Base-by-base conservation (phyloP, 1,140 invertebrate species). In the Lordiphosa collinella region DNA sequence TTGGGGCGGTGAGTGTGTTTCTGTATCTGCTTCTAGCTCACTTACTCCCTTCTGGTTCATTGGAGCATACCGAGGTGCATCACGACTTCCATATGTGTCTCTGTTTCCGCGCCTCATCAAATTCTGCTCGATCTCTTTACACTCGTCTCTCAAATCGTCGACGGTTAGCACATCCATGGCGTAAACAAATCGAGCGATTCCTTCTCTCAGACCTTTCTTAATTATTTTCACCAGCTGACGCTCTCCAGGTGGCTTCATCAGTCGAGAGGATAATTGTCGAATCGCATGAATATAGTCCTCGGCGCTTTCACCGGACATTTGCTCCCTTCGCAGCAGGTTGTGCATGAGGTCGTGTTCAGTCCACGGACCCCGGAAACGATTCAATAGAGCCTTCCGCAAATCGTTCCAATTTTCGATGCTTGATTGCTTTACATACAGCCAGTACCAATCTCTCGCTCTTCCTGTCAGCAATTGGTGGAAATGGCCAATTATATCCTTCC, bases 241-340 rank as follows among this genome's bases (percentile, higher is more conserved):
- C 8, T 49, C 32, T 0, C 5, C 2, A 6, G 14, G n/a, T 6
- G 47, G 47, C 10, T 49, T 36, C 14, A 7, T 22, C 9, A 35
- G 8, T 0, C 47, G 13, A 4, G 34, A 35, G 10, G 34, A 3
- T 9, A 49, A 31, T 12, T 36, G 9, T 9, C 47, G 12, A 7
- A 49, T 49, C 4, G 31, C 31, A 6, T 49, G 31, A 32, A 49
- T 49, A 11, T 36, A 49, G 4, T 49, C 13, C 2, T 49, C 32
- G 6, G 14, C 11, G 6, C 14, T 12, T 12, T 35, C 47, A 18
- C 31, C 13, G 3, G 5, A 4, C 13, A 13, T 3, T 22, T 35
- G 12, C 16, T 18, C 32, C 4, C 10, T 11, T 2, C 32, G 7
- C 5, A 35, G 10, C 4, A n/a, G 2, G 10, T 12, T 12, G 34